phyloP scores from a whole-genome alignment of 2,888 invertebrate species.

The Caenorhabditis auriculariae region DNA sequence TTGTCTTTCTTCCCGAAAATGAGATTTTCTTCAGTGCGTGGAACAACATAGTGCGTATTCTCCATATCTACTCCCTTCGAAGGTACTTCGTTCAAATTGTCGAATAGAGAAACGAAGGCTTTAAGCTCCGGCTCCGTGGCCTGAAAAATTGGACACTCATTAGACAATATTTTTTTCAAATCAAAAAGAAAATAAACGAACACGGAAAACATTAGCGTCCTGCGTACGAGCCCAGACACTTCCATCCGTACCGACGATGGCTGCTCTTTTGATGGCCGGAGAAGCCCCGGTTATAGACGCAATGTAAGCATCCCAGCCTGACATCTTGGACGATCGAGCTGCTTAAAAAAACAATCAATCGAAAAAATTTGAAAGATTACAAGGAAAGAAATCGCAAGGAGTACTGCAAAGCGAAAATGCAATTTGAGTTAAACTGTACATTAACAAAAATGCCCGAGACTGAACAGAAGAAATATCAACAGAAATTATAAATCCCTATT shows the following conservation, averaged over 20 bases:
- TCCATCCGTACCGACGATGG: slow-evolving; percentile 57
- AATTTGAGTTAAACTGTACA: too few species aligned
- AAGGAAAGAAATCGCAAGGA: too few species aligned
- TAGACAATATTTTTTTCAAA: background rate
- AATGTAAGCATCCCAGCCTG: slow-evolving; percentile 62
- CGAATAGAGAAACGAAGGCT: slow-evolving; percentile 48
- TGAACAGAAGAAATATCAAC: too few species aligned
- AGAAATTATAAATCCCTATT: too few species aligned
- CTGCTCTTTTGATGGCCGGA: slow-evolving; percentile 54
- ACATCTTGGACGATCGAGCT: too few species aligned
- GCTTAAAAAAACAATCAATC: too few species aligned
- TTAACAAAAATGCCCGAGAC: too few species aligned
- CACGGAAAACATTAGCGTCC: slow-evolving; percentile 41
- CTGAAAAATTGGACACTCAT: slow-evolving; percentile 30
- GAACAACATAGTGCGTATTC: slow-evolving; percentile 61
- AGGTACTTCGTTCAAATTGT: slow-evolving; percentile 38
- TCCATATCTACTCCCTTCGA: slow-evolving; percentile 52
- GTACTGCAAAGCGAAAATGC: too few species aligned
- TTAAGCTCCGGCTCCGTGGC: slow-evolving; percentile 54
- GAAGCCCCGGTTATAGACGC: slow-evolving; percentile 35
- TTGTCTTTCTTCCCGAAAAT: slow-evolving; percentile 61
- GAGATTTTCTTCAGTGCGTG: slow-evolving; percentile 57
- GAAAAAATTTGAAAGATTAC: too few species aligned
- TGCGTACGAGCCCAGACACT: slow-evolving; percentile 57
- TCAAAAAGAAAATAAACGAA: slow-evolving; percentile 11